Evolutionary conservation across 2,888 invertebrate species (phyloP).

Genomic region (Dynastes grantii): DNA sequence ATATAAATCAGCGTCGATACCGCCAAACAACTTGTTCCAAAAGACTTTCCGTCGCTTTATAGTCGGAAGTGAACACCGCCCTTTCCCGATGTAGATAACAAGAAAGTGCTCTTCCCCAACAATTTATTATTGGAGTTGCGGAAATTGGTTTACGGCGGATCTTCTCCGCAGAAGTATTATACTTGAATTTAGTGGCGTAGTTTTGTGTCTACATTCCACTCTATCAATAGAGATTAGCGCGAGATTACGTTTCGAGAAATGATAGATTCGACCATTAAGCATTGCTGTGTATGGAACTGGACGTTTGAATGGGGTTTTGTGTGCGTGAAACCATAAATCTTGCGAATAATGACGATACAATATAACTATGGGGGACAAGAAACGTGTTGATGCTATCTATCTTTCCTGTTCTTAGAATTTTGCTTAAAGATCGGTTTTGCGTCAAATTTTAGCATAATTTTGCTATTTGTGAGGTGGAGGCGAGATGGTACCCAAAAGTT

Average conservation of each 20-base stretch:
- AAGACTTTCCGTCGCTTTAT: too few relatives aligned
- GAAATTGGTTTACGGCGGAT: constrained; percentile 25
- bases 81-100: too few relatives aligned
- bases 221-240: constrained; percentile 4
- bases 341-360: constrained; percentile 1
- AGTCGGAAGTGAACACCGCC: too few relatives aligned
- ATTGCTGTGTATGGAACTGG: too few relatives aligned
- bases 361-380: background rate
- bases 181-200: constrained; percentile 17
- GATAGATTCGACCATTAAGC: constrained; percentile 16
- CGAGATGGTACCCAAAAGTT: too few relatives aligned
- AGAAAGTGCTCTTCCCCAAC: background rate
- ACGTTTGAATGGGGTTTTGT: constrained; percentile 1
- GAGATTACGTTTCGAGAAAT: constrained; percentile 18
- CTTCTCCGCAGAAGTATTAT: constrained; percentile 13
- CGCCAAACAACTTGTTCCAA: too few relatives aligned
- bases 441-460: too few relatives aligned
- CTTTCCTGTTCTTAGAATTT: too few relatives aligned
- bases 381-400: too few relatives aligned
- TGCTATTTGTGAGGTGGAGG: too few relatives aligned
- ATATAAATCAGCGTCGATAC: too few relatives aligned
- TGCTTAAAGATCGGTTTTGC: too few relatives aligned
- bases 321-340: constrained; percentile 8
- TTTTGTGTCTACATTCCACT: background rate
- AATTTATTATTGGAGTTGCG: constrained; percentile 3